Base-by-base conservation (phyloP, 2,797 vertebrate species). In the Halcyon smyrnensis region DNA sequence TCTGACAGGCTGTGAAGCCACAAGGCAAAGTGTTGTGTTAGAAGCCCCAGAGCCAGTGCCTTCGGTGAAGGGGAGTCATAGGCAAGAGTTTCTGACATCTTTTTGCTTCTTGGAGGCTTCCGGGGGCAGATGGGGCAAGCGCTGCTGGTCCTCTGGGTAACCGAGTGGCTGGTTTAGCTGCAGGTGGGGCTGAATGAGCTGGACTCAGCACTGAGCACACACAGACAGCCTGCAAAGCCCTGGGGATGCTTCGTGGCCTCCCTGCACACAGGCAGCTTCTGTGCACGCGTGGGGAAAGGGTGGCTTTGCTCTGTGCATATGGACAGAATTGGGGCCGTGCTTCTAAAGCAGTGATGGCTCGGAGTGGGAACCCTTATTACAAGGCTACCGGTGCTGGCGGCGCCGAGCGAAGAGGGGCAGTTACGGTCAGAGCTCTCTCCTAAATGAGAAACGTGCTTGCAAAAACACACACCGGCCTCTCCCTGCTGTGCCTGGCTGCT, bases 41-140 rank as follows among this genome's bases (percentile, higher is more conserved):
- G 56, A 51, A 67, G 69, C 28, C 15, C 48, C 53, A 25, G 19
- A 51, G 18, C 34, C 6, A 15, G 59, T 15, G 34, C 54, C 69
- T 0, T 0, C 4, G 6, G 9, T 36, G 18, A 27, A 68, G 13
- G 4, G 34, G 24, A 76, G 7, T 30, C 5, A 1, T 1, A 7
- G 27, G 28, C 20, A n/a, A 51, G 45, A n/a, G 2, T 21, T 71
- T 86, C 50, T 37, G 13, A 11, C 9, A 10, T 6, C 4, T 45
- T 74, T 77, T 24, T 67, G 51, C 51, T n/a, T 23, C n/a, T 46
- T 15, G 39, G 62, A 59, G 11, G 34, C 30, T 70, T 81, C 21
- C 39, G 78, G 17, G 51, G 36, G 56, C 81, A 39, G 28, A 12
- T 4, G 23, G 54, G n/a, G 15, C 37, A 27, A 59, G 53, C 2